A percentile compares a stretch with the other conserved stretches of the same genome.
Evolutionary conservation across 2,888 invertebrate species (phyloP).

Genomic region (Ptilodon capucinus): DNA sequence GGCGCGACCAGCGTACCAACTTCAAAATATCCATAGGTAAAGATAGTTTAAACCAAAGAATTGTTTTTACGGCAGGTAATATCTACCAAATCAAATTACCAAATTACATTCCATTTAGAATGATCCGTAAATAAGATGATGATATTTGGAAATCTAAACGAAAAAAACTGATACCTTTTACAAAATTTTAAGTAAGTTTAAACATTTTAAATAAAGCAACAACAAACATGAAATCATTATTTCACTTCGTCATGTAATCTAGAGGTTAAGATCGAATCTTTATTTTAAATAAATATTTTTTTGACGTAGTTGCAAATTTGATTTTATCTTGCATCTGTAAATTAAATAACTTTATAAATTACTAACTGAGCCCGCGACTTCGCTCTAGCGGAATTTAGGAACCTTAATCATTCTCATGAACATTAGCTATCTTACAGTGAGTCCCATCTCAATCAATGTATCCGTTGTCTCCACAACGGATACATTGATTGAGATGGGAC

Average conservation of each 20-base stretch:
- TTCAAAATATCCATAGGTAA: too few species aligned
- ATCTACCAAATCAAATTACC: too few species aligned
- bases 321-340: neutral
- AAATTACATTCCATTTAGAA: neutral
- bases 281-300: neutral
- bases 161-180: neutral
- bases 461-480: too few species aligned
- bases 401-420: too few species aligned
- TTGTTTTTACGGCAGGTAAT: too few species aligned
- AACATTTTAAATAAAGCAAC: neutral
- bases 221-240: neutral
- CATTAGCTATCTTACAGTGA: too few species aligned
- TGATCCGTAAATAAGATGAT: neutral
- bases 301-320: neutral
- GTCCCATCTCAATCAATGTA: too few species aligned
- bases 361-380: too few species aligned
- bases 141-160: neutral
- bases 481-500: too few species aligned
- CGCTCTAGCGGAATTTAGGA: too few species aligned
- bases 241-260: neutral
- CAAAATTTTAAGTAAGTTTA: neutral
- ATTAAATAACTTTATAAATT: neutral
- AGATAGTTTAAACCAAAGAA: too few species aligned
- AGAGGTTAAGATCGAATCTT: neutral
- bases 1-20: too few species aligned